Percentiles rank a stretch among this genome's conserved stretches.
Evolutionary conservation across 2,797 vertebrate genomes (phyloP).

Genomic region (Microctenopoma steveboyesi): DNA sequence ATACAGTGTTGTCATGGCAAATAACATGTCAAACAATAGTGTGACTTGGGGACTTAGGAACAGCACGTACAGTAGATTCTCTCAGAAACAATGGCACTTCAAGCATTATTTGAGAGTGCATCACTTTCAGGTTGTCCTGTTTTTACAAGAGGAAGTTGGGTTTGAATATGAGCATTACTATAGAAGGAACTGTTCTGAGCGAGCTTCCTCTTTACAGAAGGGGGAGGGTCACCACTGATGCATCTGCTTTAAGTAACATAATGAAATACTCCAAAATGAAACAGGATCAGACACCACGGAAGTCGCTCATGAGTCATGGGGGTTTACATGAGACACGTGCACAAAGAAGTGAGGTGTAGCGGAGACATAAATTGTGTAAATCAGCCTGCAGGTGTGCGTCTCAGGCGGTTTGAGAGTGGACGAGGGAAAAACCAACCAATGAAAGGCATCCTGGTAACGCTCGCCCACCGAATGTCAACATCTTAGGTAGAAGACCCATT

Average conservation of each 20-base stretch:
- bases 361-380: constrained; percentile 44
- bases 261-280: constrained; percentile 29
- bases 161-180: constrained; percentile 64
- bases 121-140: constrained; percentile 38
- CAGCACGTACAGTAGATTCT: constrained; percentile 14
- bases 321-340: constrained; percentile 28
- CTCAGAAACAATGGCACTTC: constrained; percentile 41
- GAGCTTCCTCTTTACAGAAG: constrained; percentile 60
- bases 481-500: constrained; percentile 60
- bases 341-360: constrained; percentile 28
- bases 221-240: constrained; percentile 11
- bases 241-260: neutral
- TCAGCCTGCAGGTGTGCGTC: constrained; percentile 24
- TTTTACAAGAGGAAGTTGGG: constrained; percentile 72
- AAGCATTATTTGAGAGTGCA: constrained; percentile 18
- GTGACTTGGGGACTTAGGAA: constrained; percentile 22
- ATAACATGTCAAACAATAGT: constrained; percentile 66
- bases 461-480: constrained; percentile 62
- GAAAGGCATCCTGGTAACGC: constrained; percentile 75
- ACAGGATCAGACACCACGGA: constrained; percentile 12
- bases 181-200: constrained; percentile 44
- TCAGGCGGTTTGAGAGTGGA: constrained; percentile 37
- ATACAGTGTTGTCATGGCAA: constrained; percentile 59
- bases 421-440: constrained; percentile 56
- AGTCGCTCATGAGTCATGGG: constrained; percentile 12